Percentiles rank a stretch among this genome's conserved stretches.
These are phyloP conservation scores for Philopedon plagiatum DNA, from an alignment of 2,888 invertebrate species.

Conservation along the genomic window DNA sequence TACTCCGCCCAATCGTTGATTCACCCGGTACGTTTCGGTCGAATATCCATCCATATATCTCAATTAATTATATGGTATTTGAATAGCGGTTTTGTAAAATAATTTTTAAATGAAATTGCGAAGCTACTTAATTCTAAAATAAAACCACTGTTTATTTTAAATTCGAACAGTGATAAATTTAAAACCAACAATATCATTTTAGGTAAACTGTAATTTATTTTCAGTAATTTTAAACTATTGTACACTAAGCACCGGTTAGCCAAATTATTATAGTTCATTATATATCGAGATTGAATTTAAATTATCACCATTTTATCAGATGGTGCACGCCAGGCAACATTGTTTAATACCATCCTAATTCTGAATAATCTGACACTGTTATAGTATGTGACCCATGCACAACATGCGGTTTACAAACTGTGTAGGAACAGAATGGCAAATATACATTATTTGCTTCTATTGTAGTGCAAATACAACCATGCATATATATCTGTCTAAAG, in stretches of 20 bases:
- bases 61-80: too few relatives aligned
- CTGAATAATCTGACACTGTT: slow-evolving; percentile 44
- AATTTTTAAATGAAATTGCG: too few relatives aligned
- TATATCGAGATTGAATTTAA: background rate
- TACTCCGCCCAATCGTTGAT: too few relatives aligned
- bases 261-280: background rate
- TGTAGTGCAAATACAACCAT: slow-evolving; percentile 36
- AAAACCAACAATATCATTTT: background rate
- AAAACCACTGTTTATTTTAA: too few relatives aligned
- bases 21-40: too few relatives aligned
- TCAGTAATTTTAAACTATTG: background rate
- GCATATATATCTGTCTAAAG: slow-evolving; percentile 34
- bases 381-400: slow-evolving; percentile 48
- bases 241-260: background rate
- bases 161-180: too few relatives aligned
- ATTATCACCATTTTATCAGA: slow-evolving; percentile 28
- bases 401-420: slow-evolving; percentile 48
- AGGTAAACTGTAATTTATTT: background rate
- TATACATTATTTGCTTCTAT: slow-evolving; percentile 40
- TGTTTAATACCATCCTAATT: slow-evolving; percentile 44
- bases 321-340: slow-evolving; percentile 31
- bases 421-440: slow-evolving; percentile 24
- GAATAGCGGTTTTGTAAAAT: too few relatives aligned
- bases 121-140: too few relatives aligned
- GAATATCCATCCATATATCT: too few relatives aligned